These are phyloP conservation scores for Oophaga pumilio DNA, from an alignment of 2,113 vertebrate genomes.

Conservation along the genomic window DNA sequence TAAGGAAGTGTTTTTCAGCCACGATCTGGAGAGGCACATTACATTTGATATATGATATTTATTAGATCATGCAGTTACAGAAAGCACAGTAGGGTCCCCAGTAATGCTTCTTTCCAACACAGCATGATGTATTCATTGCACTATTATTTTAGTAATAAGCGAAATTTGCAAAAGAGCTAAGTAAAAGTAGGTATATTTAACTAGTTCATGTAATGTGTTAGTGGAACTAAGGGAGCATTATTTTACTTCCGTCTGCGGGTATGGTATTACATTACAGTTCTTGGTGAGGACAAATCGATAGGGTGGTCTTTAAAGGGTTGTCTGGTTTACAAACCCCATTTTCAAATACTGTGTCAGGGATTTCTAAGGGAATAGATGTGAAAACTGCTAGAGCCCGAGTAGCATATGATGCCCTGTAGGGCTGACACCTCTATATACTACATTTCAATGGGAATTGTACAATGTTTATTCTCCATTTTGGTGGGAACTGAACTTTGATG, in stretches of 20 bases:
- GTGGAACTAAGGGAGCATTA: not conserved
- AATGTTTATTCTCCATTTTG: no score
- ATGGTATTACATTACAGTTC: not conserved
- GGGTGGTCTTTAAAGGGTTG: no score
- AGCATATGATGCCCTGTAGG: no score
- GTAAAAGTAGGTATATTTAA: not conserved
- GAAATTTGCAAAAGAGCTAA: slow-evolving; percentile 11
- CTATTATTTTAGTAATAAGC: slow-evolving; percentile 47
- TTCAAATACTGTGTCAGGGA: no score
- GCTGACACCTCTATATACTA: no score
- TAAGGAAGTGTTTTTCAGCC: not conserved
- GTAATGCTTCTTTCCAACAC: slow-evolving; percentile 31
- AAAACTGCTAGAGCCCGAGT: no score
- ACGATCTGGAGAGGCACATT: slow-evolving; percentile 51
- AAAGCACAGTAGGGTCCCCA: slow-evolving; percentile 33
- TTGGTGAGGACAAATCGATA: not conserved
- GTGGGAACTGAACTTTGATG: no score
- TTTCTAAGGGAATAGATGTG: no score
- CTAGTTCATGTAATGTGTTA: not conserved
- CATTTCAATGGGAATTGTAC: no score
- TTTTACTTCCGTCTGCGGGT: not conserved
- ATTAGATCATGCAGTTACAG: slow-evolving; percentile 47
- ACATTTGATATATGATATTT: slow-evolving; percentile 49
- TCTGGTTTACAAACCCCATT: no score
- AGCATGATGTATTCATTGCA: slow-evolving; percentile 35